Base-by-base conservation (phyloP, 2,113 vertebrate species). In the Pogonocichla stellata region DNA sequence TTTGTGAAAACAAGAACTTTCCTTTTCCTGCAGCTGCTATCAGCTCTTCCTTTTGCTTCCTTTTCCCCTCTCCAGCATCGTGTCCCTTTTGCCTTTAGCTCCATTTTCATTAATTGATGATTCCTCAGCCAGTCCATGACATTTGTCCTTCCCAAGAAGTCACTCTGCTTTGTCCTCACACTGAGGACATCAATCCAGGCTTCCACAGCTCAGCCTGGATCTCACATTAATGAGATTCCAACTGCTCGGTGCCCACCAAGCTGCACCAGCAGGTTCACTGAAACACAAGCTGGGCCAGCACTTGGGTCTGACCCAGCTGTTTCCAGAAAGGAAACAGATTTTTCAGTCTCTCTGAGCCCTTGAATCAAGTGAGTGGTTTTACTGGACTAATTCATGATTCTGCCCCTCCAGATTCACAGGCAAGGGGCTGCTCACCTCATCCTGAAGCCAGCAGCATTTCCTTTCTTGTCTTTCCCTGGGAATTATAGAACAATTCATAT, bases 21-120 rank as follows among this genome's bases (percentile, higher is more conserved):
- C 40, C 8, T 70, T 71, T 70, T 14, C 77, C 43, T 72, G 72
- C 74, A 7, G 25, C 24, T 36, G 2, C 60, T 23, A 2, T 16
- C 33, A 11, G 11, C 40, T 72, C 28, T 22, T 38, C 28, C 12
- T 54, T 53, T 53, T 19, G 12, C 38, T 62, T 25, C 29, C 57
- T 4, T 36, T 29, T 40, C 24, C 50, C 24, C 13, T 19, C 28
- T 19, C 40, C 26, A 23, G 10, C 6, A 2, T 9, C 0, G 0
- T 23, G 13, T 45, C n/a, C 26, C 60, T 26, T 47, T 7, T 19
- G 24, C 8, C 20, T 57, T 58, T 43, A n/a, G 12, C 20, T 47
- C 14, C 5, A 1, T 25, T 31, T 4, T 13, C 15, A 9, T 9
- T 33, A 3, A 7, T 29, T 71, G 5, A 6, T 4, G 14, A 6